A percentile compares a stretch with the other conserved stretches of the same genome.
phyloP scores from a whole-genome alignment of 2,888 invertebrate genomes.

The Drosophila pseudotalamancana region DNA sequence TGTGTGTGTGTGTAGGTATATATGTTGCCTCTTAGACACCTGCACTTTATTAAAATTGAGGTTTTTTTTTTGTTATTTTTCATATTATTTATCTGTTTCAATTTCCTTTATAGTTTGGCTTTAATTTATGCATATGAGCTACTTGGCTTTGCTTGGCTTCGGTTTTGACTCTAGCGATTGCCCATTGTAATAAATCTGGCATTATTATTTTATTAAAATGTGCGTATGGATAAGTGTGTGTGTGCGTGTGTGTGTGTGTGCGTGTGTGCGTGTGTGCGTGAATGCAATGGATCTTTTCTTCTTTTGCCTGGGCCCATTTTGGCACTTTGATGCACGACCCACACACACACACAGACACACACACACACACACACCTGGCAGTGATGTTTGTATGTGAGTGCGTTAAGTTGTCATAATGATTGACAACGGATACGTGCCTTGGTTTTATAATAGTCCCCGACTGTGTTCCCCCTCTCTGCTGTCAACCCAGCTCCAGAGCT shows the following conservation, averaged over 20 bases:
- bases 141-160: slow-evolving; percentile 43
- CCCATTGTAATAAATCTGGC: slow-evolving; percentile 65
- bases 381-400: slow-evolving; percentile 35
- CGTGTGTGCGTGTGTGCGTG: slow-evolving; percentile 10
- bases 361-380: slow-evolving; percentile 1
- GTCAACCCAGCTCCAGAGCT: slow-evolving; percentile 1
- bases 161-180: slow-evolving; percentile 24
- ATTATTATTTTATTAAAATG: slow-evolving; percentile 63
- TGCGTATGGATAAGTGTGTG: no score
- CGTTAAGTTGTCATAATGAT: slow-evolving; percentile 77
- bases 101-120: slow-evolving; percentile 2
- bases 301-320: slow-evolving; percentile 27
- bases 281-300: slow-evolving; percentile 7
- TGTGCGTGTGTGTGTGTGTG: slow-evolving; percentile 17
- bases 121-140: slow-evolving; percentile 61
- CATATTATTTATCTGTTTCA: slow-evolving; percentile 23
- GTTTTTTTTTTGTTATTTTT: slow-evolving; percentile 17
- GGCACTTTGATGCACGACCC: slow-evolving; percentile 35
- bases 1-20: neutral
- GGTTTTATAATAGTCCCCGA: slow-evolving; percentile 52
- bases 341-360: neutral
- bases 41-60: slow-evolving; percentile 50
- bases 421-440: slow-evolving; percentile 74
- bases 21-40: slow-evolving; percentile 20
- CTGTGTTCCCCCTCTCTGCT: neutral